phyloP scores from a whole-genome alignment of 2,888 invertebrate genomes.

The Leucania comma region DNA sequence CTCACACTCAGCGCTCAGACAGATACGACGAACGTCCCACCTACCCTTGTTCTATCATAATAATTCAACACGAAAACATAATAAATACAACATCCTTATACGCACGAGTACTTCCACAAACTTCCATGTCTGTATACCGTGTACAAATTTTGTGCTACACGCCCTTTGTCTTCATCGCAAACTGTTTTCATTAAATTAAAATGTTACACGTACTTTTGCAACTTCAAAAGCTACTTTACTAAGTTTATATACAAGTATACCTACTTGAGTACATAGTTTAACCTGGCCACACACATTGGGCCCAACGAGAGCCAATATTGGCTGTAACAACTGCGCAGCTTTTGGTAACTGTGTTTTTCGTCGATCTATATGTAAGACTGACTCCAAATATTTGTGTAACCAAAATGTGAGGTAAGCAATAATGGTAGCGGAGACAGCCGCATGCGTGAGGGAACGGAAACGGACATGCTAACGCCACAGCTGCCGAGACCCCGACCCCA shows the following conservation, averaged over 20 bases:
- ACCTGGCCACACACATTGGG: constrained; percentile 25
- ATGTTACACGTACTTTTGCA: constrained; percentile 42
- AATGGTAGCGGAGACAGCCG: not conserved
- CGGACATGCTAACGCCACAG: too few relatives aligned
- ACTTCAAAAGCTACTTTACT: constrained; percentile 43
- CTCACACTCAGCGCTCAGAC: too few relatives aligned
- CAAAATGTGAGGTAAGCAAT: not conserved
- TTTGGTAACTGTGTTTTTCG: not conserved
- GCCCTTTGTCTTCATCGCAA: constrained; percentile 48
- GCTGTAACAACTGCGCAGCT: constrained; percentile 18
- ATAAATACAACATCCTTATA: constrained; percentile 15
- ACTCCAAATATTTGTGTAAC: constrained; percentile 17
- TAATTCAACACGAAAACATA: constrained; percentile 10
- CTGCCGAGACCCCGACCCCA: too few relatives aligned
- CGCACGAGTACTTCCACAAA: constrained; percentile 14
- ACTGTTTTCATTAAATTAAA: constrained; percentile 64
- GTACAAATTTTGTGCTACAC: constrained; percentile 28
- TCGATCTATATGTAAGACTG: constrained; percentile 19
- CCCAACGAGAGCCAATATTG: constrained; percentile 30
- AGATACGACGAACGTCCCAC: too few relatives aligned
- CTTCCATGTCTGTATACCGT: constrained; percentile 26
- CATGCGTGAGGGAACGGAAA: too few relatives aligned
- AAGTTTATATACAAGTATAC: constrained; percentile 45
- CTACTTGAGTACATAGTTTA: constrained; percentile 37
- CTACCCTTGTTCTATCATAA: not conserved